phyloP scores from a whole-genome alignment of 2,113 vertebrate genomes.

The Crypturellus undulatus region DNA sequence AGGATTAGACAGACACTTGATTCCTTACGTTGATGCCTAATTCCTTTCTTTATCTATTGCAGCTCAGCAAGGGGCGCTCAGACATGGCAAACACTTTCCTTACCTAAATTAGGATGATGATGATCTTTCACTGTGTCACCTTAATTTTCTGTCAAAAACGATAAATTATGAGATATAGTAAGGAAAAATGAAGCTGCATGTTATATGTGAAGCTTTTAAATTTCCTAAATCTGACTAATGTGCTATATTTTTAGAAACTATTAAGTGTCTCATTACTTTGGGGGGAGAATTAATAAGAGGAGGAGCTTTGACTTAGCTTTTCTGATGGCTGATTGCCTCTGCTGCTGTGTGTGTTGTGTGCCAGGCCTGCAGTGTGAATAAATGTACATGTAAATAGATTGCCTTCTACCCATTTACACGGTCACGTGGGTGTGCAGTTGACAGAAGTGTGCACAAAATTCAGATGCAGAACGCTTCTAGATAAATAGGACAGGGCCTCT shows the following conservation, averaged over 20 bases:
- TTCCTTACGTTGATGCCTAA: background rate
- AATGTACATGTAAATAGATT: background rate
- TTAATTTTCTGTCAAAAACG: background rate
- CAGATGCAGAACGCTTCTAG: background rate
- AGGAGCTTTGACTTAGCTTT: background rate
- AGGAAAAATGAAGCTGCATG: background rate
- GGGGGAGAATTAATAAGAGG: background rate
- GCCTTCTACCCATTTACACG: background rate
- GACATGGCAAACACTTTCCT: background rate
- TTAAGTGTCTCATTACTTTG: background rate
- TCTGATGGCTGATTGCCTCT: background rate
- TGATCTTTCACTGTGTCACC: background rate
- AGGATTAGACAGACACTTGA: slow-evolving; percentile 28
- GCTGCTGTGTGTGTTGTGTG: background rate
- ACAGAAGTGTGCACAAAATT: background rate
- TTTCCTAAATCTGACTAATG: background rate
- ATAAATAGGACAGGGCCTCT: background rate
- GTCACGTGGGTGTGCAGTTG: background rate
- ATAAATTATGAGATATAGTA: background rate
- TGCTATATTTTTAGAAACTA: background rate
- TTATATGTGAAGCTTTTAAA: background rate
- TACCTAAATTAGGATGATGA: background rate
- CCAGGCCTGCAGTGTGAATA: background rate
- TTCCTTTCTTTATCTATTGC: slow-evolving; percentile 25
- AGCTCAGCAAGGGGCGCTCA: slow-evolving; percentile 5